These are phyloP conservation scores for Notospermus geniculatus DNA, from an alignment of 1,140 invertebrate species.

Conservation along the genomic window DNA sequence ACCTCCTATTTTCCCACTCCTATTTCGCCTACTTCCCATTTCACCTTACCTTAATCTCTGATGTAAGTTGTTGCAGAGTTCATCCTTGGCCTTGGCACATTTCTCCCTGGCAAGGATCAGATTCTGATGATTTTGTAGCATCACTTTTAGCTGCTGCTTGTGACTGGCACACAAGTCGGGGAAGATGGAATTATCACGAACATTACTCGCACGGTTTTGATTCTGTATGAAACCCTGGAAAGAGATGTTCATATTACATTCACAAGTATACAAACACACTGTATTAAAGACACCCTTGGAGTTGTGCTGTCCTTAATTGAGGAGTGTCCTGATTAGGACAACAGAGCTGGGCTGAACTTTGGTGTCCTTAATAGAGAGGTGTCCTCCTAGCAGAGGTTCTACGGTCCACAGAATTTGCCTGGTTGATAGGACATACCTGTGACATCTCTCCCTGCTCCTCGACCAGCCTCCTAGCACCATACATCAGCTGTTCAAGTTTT, in stretches of 20 bases:
- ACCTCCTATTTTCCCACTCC: too few relatives aligned
- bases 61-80: constrained; percentile 80
- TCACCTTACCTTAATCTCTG: constrained; percentile 72
- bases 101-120: constrained; percentile 76
- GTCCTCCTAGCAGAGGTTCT: too few relatives aligned
- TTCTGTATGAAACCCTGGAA: constrained; percentile 66
- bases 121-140: constrained; percentile 77
- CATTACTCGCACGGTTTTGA: constrained; percentile 71
- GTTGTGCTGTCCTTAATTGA: too few relatives aligned
- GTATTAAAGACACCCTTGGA: too few relatives aligned
- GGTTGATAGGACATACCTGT: too few relatives aligned
- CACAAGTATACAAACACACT: too few relatives aligned
- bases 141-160: constrained; percentile 65
- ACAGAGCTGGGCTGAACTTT: too few relatives aligned
- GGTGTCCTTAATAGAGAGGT: too few relatives aligned
- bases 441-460: constrained; percentile 81
- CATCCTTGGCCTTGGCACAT: constrained; percentile 82
- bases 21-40: too few relatives aligned
- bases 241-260: too few relatives aligned
- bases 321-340: too few relatives aligned
- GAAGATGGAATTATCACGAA: constrained; percentile 67
- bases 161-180: constrained; percentile 75
- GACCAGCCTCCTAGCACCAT: constrained; percentile 71
- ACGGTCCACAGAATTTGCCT: too few relatives aligned
- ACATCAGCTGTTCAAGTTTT: constrained; percentile 78